Evolutionary conservation across 2,113 vertebrate species (phyloP), one percentile per base, ranked within the genome.

Genomic region (Hydropotes inermis): DNA sequence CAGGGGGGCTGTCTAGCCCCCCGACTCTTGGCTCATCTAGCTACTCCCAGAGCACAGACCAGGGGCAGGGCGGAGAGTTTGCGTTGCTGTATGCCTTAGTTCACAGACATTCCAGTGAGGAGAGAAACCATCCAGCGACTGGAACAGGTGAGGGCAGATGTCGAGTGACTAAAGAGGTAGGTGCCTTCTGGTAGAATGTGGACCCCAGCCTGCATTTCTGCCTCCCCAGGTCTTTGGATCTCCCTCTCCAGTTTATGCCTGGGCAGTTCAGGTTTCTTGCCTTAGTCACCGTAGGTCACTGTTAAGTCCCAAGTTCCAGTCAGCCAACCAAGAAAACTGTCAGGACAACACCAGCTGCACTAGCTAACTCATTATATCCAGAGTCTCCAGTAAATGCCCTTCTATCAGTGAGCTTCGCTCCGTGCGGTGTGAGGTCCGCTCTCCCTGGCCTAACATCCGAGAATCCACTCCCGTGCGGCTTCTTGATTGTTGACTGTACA

Each of bases 401-500:
- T 39, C 4, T 10, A 25, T 30, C 23, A 2, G 19, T 27, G 61
- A 50, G 50, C 52, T 28, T 43, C 43, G n/a, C 60, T 60, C 3
- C 1, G 10, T 36, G 55, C 17, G 13, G 19, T 19, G 30, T 82
- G 17, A 70, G 2, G 14, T 33, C n/a, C 15, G 23, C 50, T 25
- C 28, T 82, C 27, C 2, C 25, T 86, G 43, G 58, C 52, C 54
- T 76, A 7, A 47, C 0, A 7, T 8, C 52, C 45, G 5, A 47
- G 60, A 64, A 57, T 28, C 47, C 2, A n/a, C 8, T 58, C 16
- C 36, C 17, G 3, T 36, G 33, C 0, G 0, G 16, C 19, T 7
- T 58, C 15, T 43, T 47, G n/a, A 30, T 57, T 57, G 74, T 50
- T 70, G 50, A 30, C 84, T 50, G 1, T 10, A 13, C 2, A 4